These are phyloP conservation scores for Perodicticus potto DNA, from an alignment of 2,797 vertebrate species.

Conservation along the genomic window DNA sequence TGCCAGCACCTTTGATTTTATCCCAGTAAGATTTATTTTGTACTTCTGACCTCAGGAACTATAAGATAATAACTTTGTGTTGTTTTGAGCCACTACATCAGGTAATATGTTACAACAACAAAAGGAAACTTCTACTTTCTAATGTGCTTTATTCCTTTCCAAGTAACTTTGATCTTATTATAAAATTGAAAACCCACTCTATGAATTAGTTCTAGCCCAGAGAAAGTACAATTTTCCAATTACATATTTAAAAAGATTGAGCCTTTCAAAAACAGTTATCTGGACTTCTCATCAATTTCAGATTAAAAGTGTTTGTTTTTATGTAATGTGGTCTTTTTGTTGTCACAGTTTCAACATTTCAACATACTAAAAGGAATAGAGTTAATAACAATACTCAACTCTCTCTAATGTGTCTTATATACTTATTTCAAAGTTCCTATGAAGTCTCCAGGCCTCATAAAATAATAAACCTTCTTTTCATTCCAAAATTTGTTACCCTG, in stretches of 20 bases:
- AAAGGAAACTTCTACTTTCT: background rate
- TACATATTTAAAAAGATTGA: background rate
- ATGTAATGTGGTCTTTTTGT: background rate
- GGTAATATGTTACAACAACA: background rate
- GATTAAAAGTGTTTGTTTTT: constrained; percentile 43
- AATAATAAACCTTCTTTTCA: constrained; percentile 24
- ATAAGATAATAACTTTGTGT: background rate
- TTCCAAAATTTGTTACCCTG: background rate
- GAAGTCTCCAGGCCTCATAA: background rate
- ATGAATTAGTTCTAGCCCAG: constrained; percentile 42
- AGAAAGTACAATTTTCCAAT: constrained; percentile 8
- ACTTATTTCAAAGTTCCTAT: constrained; percentile 50
- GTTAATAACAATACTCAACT: constrained; percentile 18
- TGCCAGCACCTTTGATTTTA: background rate
- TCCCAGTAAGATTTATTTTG: background rate
- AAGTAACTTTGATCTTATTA: background rate
- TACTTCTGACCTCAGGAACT: background rate
- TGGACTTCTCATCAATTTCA: constrained; percentile 19
- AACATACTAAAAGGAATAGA: constrained; percentile 30
- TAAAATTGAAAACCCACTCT: constrained; percentile 11
- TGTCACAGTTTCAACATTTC: constrained; percentile 23
- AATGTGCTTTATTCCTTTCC: background rate
- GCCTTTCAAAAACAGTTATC: no score
- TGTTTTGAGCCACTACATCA: background rate
- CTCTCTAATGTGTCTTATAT: background rate